phyloP scores from a whole-genome alignment of 2,888 invertebrate species.

The Leptinotarsa haldemani region DNA sequence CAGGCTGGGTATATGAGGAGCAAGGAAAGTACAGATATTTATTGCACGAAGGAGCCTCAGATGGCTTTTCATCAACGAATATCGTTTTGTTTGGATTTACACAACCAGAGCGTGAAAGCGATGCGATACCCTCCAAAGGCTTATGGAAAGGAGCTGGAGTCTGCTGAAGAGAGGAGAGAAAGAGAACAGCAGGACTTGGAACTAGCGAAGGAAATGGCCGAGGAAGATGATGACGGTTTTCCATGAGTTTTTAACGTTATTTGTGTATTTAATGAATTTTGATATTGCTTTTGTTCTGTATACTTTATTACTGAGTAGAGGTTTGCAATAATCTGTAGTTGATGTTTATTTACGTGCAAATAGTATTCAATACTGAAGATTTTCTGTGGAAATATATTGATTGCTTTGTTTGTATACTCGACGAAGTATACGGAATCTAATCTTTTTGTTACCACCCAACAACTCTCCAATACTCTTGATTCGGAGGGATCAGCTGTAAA shows the following conservation, averaged over 20 bases:
- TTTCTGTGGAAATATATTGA: slow-evolving; percentile 3
- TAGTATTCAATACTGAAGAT: neutral
- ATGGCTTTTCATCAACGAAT: slow-evolving; percentile 97
- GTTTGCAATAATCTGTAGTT: slow-evolving; percentile 19
- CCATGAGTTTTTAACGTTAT: slow-evolving; percentile 61
- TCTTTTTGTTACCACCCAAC: no score
- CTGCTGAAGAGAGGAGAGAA: slow-evolving; percentile 95
- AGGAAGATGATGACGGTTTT: slow-evolving; percentile 96
- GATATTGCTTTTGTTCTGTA: slow-evolving; percentile 19
- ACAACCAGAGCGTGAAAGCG: slow-evolving; percentile 99
- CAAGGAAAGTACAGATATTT: slow-evolving; percentile 96
- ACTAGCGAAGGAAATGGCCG: slow-evolving; percentile 99
- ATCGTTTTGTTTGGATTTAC: slow-evolving; percentile 96
- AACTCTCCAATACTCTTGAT: no score
- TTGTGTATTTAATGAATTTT: slow-evolving; percentile 22
- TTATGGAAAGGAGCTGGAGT: slow-evolving; percentile 97
- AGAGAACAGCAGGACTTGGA: slow-evolving; percentile 98
- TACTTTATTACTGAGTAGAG: slow-evolving; percentile 20
- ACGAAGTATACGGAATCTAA: neutral
- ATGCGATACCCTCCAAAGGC: slow-evolving; percentile 99
- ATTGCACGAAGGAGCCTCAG: slow-evolving; percentile 96
- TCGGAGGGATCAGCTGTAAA: no score
- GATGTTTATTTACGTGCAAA: slow-evolving; percentile 2
- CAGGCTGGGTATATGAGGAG: slow-evolving; percentile 97
- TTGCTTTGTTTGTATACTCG: slow-evolving; percentile 24